A percentile compares a stretch with the other conserved stretches of the same genome.
These are phyloP conservation scores for Callionymus lyra DNA, from an alignment of 2,113 vertebrate species.

Conservation along the genomic window DNA sequence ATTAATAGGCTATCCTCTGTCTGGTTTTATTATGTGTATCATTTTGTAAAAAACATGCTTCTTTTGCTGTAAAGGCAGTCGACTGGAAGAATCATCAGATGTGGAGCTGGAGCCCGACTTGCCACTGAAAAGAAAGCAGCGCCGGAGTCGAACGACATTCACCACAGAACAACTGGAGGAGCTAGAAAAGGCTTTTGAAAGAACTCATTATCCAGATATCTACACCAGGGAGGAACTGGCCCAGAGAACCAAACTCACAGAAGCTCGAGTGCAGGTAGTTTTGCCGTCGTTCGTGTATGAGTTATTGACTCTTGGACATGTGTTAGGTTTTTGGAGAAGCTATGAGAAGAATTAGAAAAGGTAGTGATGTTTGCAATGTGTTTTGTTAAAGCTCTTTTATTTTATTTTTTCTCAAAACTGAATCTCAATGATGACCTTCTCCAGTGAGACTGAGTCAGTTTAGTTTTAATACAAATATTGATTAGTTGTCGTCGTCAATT, in stretches of 20 bases:
- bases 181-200: conserved; percentile 92
- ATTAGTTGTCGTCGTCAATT: too few species aligned
- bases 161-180: conserved; percentile 94
- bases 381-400: background rate
- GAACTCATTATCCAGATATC: conserved; percentile 95
- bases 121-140: conserved; percentile 92
- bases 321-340: too few species aligned
- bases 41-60: background rate
- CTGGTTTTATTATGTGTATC: too few species aligned
- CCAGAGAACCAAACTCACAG: conserved; percentile 90
- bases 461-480: too few species aligned
- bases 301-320: background rate
- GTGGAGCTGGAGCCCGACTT: conserved; percentile 94
- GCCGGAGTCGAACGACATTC: conserved; percentile 90
- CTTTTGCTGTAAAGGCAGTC: conserved; percentile 73
- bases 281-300: background rate
- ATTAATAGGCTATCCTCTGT: too few species aligned
- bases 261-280: conserved; percentile 87
- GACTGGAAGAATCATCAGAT: conserved; percentile 85
- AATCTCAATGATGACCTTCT: background rate
- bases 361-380: background rate
- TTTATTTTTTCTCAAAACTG: background rate
- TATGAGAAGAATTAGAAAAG: background rate
- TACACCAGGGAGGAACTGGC: conserved; percentile 94
- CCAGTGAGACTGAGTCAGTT: too few species aligned